A percentile compares a stretch with the other conserved stretches of the same genome.
Conservation (phyloP, 2,113 vertebrate genomes). For the cat (Felis catus) region F.catus_Fca126_mat1.0 CM031413.1:139689501-139690000, state of each 20-base stretch:
- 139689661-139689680: too few relatives aligned
- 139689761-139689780: too few relatives aligned
- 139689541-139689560: not conserved
- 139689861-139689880: not conserved
- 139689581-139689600: too few relatives aligned
- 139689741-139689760: too few relatives aligned
- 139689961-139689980: not conserved
- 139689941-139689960: not conserved
- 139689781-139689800: not conserved
- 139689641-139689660: too few relatives aligned
- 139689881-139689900: not conserved
- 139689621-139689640: too few relatives aligned
- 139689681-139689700: too few relatives aligned
- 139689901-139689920: not conserved
- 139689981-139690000: not conserved
- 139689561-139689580: too few relatives aligned
- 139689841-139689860: not conserved
- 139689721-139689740: too few relatives aligned
- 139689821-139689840: not conserved
- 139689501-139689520: not conserved
- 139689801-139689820: not conserved
- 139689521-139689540: not conserved
- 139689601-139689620: too few relatives aligned
- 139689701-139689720: too few relatives aligned
- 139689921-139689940: not conserved